Evolutionary conservation across 2,113 vertebrate species (phyloP).

Genomic region (Cinclus mexicanus): DNA sequence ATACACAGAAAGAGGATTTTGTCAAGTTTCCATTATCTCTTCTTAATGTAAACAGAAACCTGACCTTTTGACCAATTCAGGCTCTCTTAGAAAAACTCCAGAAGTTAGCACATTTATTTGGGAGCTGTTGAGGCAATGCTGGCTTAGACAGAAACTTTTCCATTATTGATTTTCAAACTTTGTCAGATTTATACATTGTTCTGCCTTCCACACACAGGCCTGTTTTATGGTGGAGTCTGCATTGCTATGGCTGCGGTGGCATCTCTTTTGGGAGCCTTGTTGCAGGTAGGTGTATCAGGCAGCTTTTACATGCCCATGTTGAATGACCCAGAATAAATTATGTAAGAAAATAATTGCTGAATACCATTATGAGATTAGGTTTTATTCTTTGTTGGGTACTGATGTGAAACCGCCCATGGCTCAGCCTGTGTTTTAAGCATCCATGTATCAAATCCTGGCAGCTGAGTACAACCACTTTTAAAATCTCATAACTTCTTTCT

Average conservation of each 20-base stretch:
- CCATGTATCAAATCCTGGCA: not conserved
- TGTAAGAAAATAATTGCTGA: not conserved
- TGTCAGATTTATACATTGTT: not conserved
- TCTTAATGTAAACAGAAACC: not conserved
- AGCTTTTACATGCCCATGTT: not conserved
- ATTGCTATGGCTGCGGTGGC: conserved; percentile 94
- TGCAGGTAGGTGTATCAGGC: conserved; percentile 81
- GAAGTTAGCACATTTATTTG: not conserved
- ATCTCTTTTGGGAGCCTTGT: conserved; percentile 85
- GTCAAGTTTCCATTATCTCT: not conserved
- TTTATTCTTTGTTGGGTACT: not conserved
- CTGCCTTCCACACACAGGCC: conserved; percentile 72
- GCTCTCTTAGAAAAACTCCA: not conserved
- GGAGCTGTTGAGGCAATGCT: not conserved
- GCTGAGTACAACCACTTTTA: not conserved
- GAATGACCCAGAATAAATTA: not conserved
- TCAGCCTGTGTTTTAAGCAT: not conserved
- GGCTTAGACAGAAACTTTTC: not conserved
- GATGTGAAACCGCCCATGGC: not conserved
- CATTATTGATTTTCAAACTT: not conserved
- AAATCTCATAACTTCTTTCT: not conserved
- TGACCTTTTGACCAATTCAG: not conserved
- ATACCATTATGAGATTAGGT: not conserved
- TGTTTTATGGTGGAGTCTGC: conserved; percentile 87
- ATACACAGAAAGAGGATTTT: not conserved